Conservation (phyloP, 2,797 vertebrate species). For the Phoxinus dragarum region DNA sequence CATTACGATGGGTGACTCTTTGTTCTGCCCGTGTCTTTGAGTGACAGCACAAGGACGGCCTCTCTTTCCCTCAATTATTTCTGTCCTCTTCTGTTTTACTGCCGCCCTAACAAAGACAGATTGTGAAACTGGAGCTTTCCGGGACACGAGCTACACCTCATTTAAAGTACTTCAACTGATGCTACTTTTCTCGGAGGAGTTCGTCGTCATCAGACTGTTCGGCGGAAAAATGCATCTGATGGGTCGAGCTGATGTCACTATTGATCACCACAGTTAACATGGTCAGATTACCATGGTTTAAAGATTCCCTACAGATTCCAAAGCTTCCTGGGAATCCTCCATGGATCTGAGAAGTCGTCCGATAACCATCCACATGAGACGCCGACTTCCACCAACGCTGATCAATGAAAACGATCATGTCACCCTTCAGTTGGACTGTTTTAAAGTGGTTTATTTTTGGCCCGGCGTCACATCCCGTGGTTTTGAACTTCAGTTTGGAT, state of each 20-base stretch:
- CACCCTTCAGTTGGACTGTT: constrained; percentile 39
- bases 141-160: background rate
- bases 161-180: background rate
- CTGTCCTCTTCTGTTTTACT: constrained; percentile 19
- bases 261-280: constrained; percentile 39
- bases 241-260: constrained; percentile 29
- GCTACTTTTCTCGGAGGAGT: background rate
- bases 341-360: constrained; percentile 20
- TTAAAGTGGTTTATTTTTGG: constrained; percentile 12
- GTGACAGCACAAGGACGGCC: constrained; percentile 67
- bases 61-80: constrained; percentile 42
- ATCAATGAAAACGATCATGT: constrained; percentile 55
- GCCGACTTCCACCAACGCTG: background rate
- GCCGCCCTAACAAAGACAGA: constrained; percentile 3
- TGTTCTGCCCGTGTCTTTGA: constrained; percentile 63
- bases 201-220: background rate
- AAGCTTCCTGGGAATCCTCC: constrained; percentile 29
- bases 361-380: constrained; percentile 1
- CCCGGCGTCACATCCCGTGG: background rate
- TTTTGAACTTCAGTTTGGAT: background rate
- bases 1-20: constrained; percentile 67
- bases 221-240: constrained; percentile 6
- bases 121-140: background rate
- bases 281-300: constrained; percentile 30
- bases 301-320: constrained; percentile 26